A percentile compares a stretch with the other conserved stretches of the same genome.
Evolutionary conservation across 1,140 invertebrate genomes (phyloP).

Genomic region (Sipha flava): DNA sequence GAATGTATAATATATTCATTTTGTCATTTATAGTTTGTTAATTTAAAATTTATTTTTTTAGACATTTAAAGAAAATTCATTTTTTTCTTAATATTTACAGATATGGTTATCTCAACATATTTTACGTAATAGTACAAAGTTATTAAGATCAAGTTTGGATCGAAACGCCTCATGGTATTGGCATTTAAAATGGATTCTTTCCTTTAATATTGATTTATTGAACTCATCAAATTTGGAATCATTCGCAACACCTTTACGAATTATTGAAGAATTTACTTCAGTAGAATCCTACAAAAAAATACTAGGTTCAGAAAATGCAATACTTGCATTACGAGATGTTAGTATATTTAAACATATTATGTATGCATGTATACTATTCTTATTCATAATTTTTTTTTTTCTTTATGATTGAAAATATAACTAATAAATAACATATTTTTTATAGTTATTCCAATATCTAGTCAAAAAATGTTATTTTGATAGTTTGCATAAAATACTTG

Average conservation of each 20-base stretch:
- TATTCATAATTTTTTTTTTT: background rate
- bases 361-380: background rate
- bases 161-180: conserved; percentile 44
- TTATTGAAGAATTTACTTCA: conserved; percentile 68
- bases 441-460: conserved; percentile 41
- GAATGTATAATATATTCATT: no score
- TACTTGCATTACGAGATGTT: conserved; percentile 34
- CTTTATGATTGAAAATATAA: background rate
- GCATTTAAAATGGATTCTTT: conserved; percentile 55
- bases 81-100: background rate
- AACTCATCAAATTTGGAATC: conserved; percentile 44
- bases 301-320: conserved; percentile 43
- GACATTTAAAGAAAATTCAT: background rate
- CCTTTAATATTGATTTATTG: conserved; percentile 48
- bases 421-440: conserved; percentile 20
- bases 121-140: conserved; percentile 4
- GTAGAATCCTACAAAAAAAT: conserved; percentile 48
- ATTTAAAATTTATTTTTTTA: no score
- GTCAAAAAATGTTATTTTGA: conserved; percentile 57
- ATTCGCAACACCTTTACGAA: conserved; percentile 65
- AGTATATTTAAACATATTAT: background rate
- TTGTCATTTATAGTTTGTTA: background rate
- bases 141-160: conserved; percentile 20
- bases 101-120: conserved; percentile 28
- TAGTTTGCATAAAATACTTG: conserved; percentile 59